Conservation (phyloP, 2,113 vertebrate genomes). For the Cercopithecus mona region DNA sequence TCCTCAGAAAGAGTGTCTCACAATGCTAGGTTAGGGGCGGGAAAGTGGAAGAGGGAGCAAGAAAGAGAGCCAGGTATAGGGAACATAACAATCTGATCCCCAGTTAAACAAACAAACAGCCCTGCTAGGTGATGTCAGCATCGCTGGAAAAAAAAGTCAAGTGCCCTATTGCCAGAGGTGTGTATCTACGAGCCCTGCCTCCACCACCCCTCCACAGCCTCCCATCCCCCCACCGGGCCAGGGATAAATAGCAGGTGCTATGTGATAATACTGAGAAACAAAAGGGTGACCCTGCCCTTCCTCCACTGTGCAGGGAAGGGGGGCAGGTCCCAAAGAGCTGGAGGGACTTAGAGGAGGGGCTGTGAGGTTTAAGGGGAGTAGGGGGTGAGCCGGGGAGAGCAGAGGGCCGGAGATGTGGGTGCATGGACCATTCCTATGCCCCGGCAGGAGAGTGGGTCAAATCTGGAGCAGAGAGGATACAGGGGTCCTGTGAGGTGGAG, state of each 20-base stretch:
- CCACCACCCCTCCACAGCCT: conserved; percentile 52
- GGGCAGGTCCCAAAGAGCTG: background rate
- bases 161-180: conserved; percentile 50
- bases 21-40: background rate
- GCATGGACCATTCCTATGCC: background rate
- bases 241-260: conserved; percentile 62
- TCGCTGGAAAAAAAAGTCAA: conserved; percentile 66
- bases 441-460: background rate
- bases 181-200: conserved; percentile 70
- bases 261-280: conserved; percentile 49
- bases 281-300: conserved; percentile 63
- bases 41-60: conserved; percentile 56
- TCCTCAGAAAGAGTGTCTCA: background rate
- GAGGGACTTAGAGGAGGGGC: background rate
- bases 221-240: background rate
- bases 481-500: background rate
- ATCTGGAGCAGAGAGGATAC: background rate
- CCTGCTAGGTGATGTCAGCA: conserved; percentile 76
- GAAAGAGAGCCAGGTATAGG: background rate
- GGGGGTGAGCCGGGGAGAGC: background rate
- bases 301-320: background rate
- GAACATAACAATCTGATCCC: conserved; percentile 76
- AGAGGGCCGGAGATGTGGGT: background rate
- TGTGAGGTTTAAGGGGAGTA: background rate
- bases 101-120: conserved; percentile 80